A percentile compares a stretch with the other conserved stretches of the same genome.
Evolutionary conservation across 2,113 vertebrate genomes (phyloP).

Genomic region (Brachyistius frenatus): DNA sequence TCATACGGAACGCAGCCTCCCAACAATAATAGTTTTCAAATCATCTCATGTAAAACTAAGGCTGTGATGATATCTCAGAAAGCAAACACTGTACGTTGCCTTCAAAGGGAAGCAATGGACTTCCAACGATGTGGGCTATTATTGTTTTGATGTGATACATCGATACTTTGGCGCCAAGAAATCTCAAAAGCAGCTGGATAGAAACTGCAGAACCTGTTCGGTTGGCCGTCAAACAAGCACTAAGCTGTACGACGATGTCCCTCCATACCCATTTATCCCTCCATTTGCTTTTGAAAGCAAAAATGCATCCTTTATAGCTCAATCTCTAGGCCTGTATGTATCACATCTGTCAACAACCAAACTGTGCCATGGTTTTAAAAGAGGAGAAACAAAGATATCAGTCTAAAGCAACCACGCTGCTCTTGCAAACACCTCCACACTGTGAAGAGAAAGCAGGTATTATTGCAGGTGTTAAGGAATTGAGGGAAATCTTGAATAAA

Average conservation of each 20-base stretch:
- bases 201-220: slow-evolving; percentile 59
- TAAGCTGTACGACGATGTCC: slow-evolving; percentile 57
- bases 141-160: slow-evolving; percentile 55
- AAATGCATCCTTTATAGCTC: slow-evolving; percentile 54
- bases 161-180: slow-evolving; percentile 61
- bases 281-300: slow-evolving; percentile 51
- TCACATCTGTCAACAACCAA: slow-evolving; percentile 44
- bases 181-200: slow-evolving; percentile 68
- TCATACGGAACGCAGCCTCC: neutral
- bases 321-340: slow-evolving; percentile 39
- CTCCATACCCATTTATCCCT: slow-evolving; percentile 38
- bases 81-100: slow-evolving; percentile 33
- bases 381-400: slow-evolving; percentile 59
- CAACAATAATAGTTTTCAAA: neutral
- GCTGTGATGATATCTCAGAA: slow-evolving; percentile 56
- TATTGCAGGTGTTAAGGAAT: slow-evolving; percentile 51
- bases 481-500: slow-evolving; percentile 40
- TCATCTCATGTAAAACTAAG: neutral
- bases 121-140: slow-evolving; percentile 44
- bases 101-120: slow-evolving; percentile 38
- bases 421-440: slow-evolving; percentile 61
- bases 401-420: slow-evolving; percentile 44
- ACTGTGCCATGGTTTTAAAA: slow-evolving; percentile 39
- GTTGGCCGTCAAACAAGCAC: slow-evolving; percentile 62
- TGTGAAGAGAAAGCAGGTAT: slow-evolving; percentile 47